A percentile compares a stretch with the other conserved stretches of the same genome.
These are phyloP conservation scores for Trachelus troglodyta DNA, from an alignment of 2,888 invertebrate genomes.

Conservation along the genomic window DNA sequence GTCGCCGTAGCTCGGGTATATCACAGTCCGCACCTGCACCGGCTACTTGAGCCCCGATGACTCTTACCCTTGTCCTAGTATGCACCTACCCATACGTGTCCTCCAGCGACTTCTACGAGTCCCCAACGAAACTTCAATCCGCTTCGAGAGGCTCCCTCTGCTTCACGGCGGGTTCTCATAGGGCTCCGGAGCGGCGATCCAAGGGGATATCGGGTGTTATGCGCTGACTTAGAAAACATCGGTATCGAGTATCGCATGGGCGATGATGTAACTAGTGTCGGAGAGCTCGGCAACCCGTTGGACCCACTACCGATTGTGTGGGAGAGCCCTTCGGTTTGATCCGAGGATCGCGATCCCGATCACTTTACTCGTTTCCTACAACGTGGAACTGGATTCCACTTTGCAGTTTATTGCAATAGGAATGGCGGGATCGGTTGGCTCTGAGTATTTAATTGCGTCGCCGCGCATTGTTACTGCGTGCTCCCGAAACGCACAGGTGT, in stretches of 20 bases:
- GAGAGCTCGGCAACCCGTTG: not conserved
- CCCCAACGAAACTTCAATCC: not conserved
- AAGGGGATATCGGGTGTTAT: constrained; percentile 50
- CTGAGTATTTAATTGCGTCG: not conserved
- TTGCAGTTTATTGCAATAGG: not conserved
- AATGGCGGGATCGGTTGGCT: not conserved
- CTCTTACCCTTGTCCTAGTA: not conserved
- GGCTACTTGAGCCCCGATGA: not conserved
- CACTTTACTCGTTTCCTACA: not conserved
- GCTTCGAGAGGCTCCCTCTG: not conserved
- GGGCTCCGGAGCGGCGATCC: constrained; percentile 14
- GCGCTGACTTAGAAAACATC: constrained; percentile 56
- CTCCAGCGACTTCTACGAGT: not conserved
- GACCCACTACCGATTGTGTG: not conserved
- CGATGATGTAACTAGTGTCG: constrained; percentile 45
- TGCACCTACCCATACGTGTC: not conserved
- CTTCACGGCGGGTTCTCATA: constrained; percentile 5
- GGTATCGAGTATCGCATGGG: constrained; percentile 47
- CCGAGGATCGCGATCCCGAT: not conserved
- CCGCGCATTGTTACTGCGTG: not conserved
- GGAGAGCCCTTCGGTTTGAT: not conserved
- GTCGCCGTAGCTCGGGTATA: constrained; percentile 45
- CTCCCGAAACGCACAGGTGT: constrained; percentile 19
- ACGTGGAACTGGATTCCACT: not conserved
- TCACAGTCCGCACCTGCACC: constrained; percentile 40